These are phyloP conservation scores for Glyptemys insculpta DNA, from an alignment of 2,797 vertebrate species.

Conservation along the genomic window DNA sequence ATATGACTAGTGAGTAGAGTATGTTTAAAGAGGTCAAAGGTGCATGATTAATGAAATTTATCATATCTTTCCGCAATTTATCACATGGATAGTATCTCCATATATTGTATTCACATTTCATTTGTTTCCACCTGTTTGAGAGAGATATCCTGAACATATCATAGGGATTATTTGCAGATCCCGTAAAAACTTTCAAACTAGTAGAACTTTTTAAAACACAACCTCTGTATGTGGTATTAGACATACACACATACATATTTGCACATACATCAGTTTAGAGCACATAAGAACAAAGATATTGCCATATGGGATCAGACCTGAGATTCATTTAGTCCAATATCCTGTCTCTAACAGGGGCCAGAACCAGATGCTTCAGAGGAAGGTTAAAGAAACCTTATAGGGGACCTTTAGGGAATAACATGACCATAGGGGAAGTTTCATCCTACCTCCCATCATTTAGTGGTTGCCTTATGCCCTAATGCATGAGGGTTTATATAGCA, in stretches of 20 bases:
- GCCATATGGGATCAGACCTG: not conserved
- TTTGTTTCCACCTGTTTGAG: not conserved
- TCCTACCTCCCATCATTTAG: constrained; percentile 15
- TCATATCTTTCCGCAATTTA: constrained; percentile 35
- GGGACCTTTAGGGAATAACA: constrained; percentile 24
- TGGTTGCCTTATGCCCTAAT: not conserved
- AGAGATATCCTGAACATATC: not conserved
- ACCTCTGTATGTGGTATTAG: not conserved
- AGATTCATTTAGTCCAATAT: not conserved
- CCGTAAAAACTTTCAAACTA: not conserved
- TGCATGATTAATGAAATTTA: constrained; percentile 48
- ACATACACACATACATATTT: not conserved
- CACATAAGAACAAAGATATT: not conserved
- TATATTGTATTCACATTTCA: not conserved
- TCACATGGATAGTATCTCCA: not conserved
- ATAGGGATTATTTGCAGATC: not conserved
- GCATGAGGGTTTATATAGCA: not conserved
- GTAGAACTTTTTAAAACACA: not conserved
- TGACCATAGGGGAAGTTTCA: not conserved
- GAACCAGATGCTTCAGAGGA: not conserved
- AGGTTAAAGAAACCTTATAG: not conserved
- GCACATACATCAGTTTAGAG: not conserved
- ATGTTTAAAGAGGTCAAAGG: constrained; percentile 40
- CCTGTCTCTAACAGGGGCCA: not conserved
- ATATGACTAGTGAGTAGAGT: constrained; percentile 13